A percentile compares a stretch with the other conserved stretches of the same genome.
Conservation (phyloP, 2,888 invertebrate species). For the Troides aeacus region DNA sequence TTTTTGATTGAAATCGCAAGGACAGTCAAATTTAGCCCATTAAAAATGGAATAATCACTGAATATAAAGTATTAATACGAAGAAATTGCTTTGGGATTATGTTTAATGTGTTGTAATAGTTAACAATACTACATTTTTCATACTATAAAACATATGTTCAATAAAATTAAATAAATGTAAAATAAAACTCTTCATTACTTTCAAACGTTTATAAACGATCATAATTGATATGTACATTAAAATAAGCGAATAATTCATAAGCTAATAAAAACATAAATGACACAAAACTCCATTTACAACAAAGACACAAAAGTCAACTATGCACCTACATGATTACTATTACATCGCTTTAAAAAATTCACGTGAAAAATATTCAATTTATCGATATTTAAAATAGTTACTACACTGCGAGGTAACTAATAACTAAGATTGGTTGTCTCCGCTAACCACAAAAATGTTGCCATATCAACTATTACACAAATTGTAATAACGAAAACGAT, state of each 20-base stretch:
- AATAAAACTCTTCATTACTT: slow-evolving; percentile 7
- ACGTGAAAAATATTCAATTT: slow-evolving; percentile 1
- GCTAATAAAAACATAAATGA: slow-evolving; percentile 8
- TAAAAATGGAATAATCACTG: too few relatives aligned
- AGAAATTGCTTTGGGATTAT: too few relatives aligned
- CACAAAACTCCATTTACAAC: slow-evolving; percentile 25
- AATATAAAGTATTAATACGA: too few relatives aligned
- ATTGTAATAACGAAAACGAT: background rate
- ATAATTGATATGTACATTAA: slow-evolving; percentile 37
- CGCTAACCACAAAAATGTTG: background rate
- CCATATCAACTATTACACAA: background rate
- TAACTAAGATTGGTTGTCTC: background rate
- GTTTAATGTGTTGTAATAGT: too few relatives aligned
- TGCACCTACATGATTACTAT: slow-evolving; percentile 5
- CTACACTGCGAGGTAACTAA: background rate
- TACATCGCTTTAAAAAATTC: slow-evolving; percentile 3
- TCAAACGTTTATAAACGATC: slow-evolving; percentile 32
- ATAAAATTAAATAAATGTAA: too few relatives aligned
- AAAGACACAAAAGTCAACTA: slow-evolving; percentile 4
- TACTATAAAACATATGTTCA: too few relatives aligned
- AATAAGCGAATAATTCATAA: slow-evolving; percentile 29
- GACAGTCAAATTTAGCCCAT: too few relatives aligned
- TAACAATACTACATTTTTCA: too few relatives aligned
- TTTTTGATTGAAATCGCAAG: too few relatives aligned
- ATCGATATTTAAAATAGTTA: slow-evolving; percentile 4